These are phyloP conservation scores for Leptinotarsa lineolata DNA, from an alignment of 1,140 invertebrate species.

Conservation along the genomic window DNA sequence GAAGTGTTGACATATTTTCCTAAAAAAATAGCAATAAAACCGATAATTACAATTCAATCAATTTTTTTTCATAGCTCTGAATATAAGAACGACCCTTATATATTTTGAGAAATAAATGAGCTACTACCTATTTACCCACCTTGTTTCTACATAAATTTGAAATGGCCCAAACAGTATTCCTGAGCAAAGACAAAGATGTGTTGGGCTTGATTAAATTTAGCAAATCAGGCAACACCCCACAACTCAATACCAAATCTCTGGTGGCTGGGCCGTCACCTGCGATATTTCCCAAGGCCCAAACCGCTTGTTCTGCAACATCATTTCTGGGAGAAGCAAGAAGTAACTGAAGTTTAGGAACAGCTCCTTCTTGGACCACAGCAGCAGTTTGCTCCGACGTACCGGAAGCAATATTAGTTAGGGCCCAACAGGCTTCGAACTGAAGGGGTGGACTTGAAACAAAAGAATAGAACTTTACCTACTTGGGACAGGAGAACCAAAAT, in stretches of 20 bases:
- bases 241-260: slow-evolving; percentile 74
- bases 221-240: slow-evolving; percentile 69
- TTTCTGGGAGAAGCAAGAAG: slow-evolving; percentile 74
- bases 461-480: neutral
- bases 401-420: slow-evolving; percentile 96
- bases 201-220: slow-evolving; percentile 68
- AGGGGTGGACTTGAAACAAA: slow-evolving; percentile 71
- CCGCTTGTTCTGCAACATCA: slow-evolving; percentile 92
- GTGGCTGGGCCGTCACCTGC: slow-evolving; percentile 83
- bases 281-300: slow-evolving; percentile 98
- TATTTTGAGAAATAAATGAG: neutral
- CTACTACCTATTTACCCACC: neutral
- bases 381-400: slow-evolving; percentile 90
- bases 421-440: slow-evolving; percentile 98
- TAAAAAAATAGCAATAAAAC: no score
- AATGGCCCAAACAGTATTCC: slow-evolving; percentile 73
- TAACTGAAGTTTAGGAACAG: slow-evolving; percentile 81
- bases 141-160: slow-evolving; percentile 90
- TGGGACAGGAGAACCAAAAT: no score
- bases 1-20: no score
- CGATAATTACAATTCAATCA: neutral
- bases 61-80: neutral
- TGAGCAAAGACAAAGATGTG: slow-evolving; percentile 56
- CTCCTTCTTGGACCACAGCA: slow-evolving; percentile 82
- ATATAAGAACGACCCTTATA: neutral